Base-by-base conservation (phyloP, 1,140 invertebrate species). In the Drosophila watanabei region DNA sequence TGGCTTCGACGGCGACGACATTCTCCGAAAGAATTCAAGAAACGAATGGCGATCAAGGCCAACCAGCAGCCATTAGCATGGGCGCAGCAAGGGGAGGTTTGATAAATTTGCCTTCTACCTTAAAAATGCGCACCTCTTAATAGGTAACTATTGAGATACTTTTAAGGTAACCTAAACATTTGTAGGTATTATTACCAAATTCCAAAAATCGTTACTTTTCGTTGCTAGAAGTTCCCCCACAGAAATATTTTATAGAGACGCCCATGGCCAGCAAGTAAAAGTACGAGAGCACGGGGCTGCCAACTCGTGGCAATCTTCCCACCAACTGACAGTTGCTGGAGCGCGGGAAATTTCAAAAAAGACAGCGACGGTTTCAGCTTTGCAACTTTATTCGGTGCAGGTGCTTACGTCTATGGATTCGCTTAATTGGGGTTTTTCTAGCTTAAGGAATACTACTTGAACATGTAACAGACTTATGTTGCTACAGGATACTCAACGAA, bases 1-100 rank as follows among this genome's bases (percentile, higher is more conserved):
- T n/a, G 93, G 92, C 33, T 92, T 92, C 37, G 80, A 92, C 45
- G 80, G 87, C 41, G 77, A 92, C 45, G 80, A 62, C 80, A 87
- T 77, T 60, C 41, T 64, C 4, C 20, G 10, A 37, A 70, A 37
- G 24, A 70, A 46, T 54, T 69, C 24, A 69, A 32, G 52, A 46
- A 56, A n/a, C 32, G 35, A 71, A 54, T 71, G 49, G 37, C 63
- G 63, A 71, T 71, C 68, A 71, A 65, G 61, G 68, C 24, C 14
- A 56, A 37, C 63, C 20, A 52, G 66, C 14, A 35, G 9, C 37
- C 46, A 43, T 35, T 14, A 5, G n/a, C 63, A 71, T 32, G 24
- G n/a, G n/a, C 49, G 49, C 16, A 10, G 30, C 6, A 24, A 16
- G 6, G 28, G 28, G 24, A 6, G 5, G 20, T 1, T 16, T 0